phyloP scores from a whole-genome alignment of 2,797 vertebrate genomes.

The Sebastes nivosus region DNA sequence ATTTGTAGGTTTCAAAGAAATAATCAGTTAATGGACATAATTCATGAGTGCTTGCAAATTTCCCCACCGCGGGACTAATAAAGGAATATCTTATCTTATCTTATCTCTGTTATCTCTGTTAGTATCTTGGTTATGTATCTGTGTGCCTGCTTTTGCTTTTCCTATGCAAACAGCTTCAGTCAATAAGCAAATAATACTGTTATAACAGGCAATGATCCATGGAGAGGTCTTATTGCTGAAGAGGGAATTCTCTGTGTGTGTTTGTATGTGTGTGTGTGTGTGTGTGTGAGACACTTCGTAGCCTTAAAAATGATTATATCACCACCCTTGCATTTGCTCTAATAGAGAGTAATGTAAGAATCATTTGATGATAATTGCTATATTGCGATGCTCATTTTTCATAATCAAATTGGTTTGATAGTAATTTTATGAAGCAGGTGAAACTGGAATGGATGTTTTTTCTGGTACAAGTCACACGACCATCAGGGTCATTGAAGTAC shows the following conservation, averaged over 20 bases:
- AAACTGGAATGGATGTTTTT: not conserved
- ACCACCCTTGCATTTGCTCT: conserved; percentile 23
- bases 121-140: not conserved
- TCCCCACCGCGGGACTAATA: too few species aligned
- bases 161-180: conserved; percentile 31
- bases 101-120: too few species aligned
- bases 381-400: not conserved
- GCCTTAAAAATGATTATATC: conserved; percentile 30
- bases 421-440: not conserved
- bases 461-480: not conserved
- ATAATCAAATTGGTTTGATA: conserved; percentile 1
- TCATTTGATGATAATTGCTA: conserved; percentile 25
- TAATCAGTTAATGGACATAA: not conserved
- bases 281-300: conserved; percentile 8
- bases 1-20: not conserved
- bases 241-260: conserved; percentile 22
- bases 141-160: not conserved
- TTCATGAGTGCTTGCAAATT: not conserved
- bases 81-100: too few species aligned
- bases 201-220: conserved; percentile 54
- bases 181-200: conserved; percentile 42
- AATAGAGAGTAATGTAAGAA: conserved; percentile 31
- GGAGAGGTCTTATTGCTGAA: conserved; percentile 46
- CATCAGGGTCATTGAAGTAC: not conserved
- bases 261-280: not conserved